Evolutionary conservation across 2,888 invertebrate genomes (phyloP).

Genomic region (Seira ritae): DNA sequence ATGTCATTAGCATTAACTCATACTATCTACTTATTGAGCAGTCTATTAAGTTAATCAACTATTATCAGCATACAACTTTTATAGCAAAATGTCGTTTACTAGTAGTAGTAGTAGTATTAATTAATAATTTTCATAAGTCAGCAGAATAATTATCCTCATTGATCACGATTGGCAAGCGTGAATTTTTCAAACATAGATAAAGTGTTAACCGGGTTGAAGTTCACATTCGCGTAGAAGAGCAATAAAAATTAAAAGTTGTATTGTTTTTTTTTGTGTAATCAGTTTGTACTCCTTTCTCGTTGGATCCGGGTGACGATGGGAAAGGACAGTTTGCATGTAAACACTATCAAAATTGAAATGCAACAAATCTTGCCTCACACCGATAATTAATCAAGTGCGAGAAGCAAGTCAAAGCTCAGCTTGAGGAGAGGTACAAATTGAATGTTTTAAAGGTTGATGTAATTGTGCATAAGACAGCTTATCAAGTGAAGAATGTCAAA

Average conservation of each 20-base stretch:
- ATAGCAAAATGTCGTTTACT: too few species aligned
- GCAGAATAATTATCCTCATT: background rate
- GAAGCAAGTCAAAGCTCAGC: background rate
- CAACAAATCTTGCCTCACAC: constrained; percentile 36
- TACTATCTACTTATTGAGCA: background rate
- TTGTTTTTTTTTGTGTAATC: constrained; percentile 45
- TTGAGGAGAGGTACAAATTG: background rate
- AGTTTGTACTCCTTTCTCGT: constrained; percentile 19
- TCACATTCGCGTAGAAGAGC: constrained; percentile 32
- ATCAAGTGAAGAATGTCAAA: constrained; percentile 65
- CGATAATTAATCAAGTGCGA: constrained; percentile 55
- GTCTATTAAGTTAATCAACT: background rate
- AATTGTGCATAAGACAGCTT: constrained; percentile 64
- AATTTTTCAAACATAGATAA: constrained; percentile 31
- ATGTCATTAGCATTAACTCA: constrained; percentile 21
- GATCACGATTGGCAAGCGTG: background rate
- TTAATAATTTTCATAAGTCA: too few species aligned
- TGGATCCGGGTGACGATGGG: background rate
- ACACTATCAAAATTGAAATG: constrained; percentile 41
- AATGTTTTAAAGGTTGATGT: constrained; percentile 40
- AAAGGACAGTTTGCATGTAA: constrained; percentile 42
- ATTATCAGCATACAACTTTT: too few species aligned
- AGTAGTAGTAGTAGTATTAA: too few species aligned
- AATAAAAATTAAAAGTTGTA: background rate
- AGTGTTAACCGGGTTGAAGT: constrained; percentile 39